Base-by-base conservation (phyloP, 2,888 invertebrate species). In the Tribolium freemani region DNA sequence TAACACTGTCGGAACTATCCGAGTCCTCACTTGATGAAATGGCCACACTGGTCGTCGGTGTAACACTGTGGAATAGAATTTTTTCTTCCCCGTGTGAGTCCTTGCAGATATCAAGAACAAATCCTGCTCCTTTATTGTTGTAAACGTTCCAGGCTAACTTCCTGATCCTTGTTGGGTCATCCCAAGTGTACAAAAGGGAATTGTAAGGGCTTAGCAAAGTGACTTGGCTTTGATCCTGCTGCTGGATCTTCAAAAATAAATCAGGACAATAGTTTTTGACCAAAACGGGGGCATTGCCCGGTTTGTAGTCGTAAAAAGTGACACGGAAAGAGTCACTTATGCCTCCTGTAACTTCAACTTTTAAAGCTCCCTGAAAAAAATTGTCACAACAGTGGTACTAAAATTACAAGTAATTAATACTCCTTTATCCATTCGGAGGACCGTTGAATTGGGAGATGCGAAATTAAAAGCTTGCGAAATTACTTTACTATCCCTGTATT, bases 221-320 rank as follows among this genome's bases (percentile, higher is more conserved):
- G 53, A 94, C 94, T 86, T 91, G 90, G 16, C 88, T 87, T 83
- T 90, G 78, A 77, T 87, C 87, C 30, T 85, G 82, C 86, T 95
- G 95, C 77, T 94, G 92, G 45, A 95, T 89, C 84, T 94, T 94
- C 48, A 95, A 86, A 85, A 94, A 94, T 61, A 95, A 86, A 80
- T 95, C 94, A 60, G 93, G 92, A 83, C 95, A 95, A 31, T 93
- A 88, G 85, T 98, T 98, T 83, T 96, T 93, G 21, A 98, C 88
- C 63, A 94, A 88, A 0, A 95, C 93, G 0, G 96, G 93, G 6
- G 95, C 94, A 87, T 94, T 93, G 0, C 97, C 96, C 1, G 87
- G 83, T 44, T 88, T 85, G 86, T 95, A 97, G 54, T 92, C 90
- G 80, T 91, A 90, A 83, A 97, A 93, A 0, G 91, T 91, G 57